Conservation (phyloP, 1,140 invertebrate species). For the Drosophila ercepeae region DNA sequence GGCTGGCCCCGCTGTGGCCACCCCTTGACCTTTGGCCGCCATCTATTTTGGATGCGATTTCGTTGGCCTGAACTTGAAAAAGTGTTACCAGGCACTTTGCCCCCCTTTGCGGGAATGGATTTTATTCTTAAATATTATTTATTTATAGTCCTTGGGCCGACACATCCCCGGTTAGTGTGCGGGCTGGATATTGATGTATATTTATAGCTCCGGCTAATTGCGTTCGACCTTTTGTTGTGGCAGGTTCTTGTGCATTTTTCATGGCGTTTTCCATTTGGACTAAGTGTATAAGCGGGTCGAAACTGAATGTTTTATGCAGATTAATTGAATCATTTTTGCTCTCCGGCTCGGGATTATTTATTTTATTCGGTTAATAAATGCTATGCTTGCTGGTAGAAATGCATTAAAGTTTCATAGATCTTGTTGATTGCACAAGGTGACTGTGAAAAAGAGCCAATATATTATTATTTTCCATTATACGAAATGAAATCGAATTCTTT, state of each 20-base stretch:
- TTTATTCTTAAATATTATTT: constrained; percentile 34
- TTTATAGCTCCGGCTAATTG: constrained; percentile 40
- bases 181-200: constrained; percentile 8
- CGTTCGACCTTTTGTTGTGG: constrained; percentile 45
- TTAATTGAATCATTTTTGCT: constrained; percentile 52
- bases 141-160: constrained; percentile 13
- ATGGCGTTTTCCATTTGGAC: constrained; percentile 28
- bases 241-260: constrained; percentile 21
- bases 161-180: background rate
- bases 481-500: constrained; percentile 10
- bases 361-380: constrained; percentile 28
- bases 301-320: constrained; percentile 26
- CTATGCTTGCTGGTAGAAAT: background rate
- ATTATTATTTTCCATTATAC: constrained; percentile 18
- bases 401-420: constrained; percentile 40
- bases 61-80: constrained; percentile 69
- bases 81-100: constrained; percentile 32
- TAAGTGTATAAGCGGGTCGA: constrained; percentile 10
- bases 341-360: constrained; percentile 21
- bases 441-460: constrained; percentile 21
- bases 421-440: constrained; percentile 40
- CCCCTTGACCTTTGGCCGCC: constrained; percentile 52
- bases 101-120: constrained; percentile 6
- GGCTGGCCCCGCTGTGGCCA: constrained; percentile 1
- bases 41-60: constrained; percentile 39